A percentile compares a stretch with the other conserved stretches of the same genome.
phyloP scores from a whole-genome alignment of 2,113 vertebrate species.

The Clarias macrocephalus region DNA sequence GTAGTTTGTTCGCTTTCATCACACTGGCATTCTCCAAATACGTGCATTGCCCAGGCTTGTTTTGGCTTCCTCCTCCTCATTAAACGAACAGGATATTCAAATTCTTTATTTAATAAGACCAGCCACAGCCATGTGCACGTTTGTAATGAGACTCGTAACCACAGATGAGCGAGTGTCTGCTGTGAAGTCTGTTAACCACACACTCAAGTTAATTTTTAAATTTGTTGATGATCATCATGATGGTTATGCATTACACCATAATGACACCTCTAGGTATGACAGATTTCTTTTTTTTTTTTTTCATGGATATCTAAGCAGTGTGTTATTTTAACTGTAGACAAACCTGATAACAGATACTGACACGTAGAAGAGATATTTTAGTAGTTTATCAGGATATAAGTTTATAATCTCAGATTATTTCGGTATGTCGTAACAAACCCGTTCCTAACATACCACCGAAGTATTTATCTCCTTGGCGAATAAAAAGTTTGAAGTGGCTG shows the following conservation, averaged over 20 bases:
- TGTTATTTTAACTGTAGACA: not conserved
- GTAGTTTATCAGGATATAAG: not conserved
- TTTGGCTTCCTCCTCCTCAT: slow-evolving; percentile 20
- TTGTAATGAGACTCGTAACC: slow-evolving; percentile 38
- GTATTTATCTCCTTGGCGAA: not conserved
- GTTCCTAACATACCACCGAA: not conserved
- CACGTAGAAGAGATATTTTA: not conserved
- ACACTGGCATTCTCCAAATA: slow-evolving; percentile 24
- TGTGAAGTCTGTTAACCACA: slow-evolving; percentile 29
- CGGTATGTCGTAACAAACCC: not conserved
- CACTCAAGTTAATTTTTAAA: slow-evolving; percentile 2
- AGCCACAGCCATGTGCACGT: slow-evolving; percentile 15
- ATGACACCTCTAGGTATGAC: not conserved
- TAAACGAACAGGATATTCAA: slow-evolving; percentile 26
- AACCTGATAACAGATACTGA: not conserved
- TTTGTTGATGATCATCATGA: slow-evolving; percentile 17
- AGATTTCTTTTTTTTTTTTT: not conserved
- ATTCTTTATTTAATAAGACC: slow-evolving; percentile 33
- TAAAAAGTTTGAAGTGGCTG: not conserved
- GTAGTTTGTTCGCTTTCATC: slow-evolving; percentile 47
- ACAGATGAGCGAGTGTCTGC: slow-evolving; percentile 36
- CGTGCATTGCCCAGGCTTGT: slow-evolving; percentile 35
- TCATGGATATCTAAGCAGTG: not conserved
- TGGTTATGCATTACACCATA: slow-evolving; percentile 16
- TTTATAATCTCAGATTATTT: not conserved